phyloP scores from a whole-genome alignment of 2,113 vertebrate species.

The Coptodon rendalli region DNA sequence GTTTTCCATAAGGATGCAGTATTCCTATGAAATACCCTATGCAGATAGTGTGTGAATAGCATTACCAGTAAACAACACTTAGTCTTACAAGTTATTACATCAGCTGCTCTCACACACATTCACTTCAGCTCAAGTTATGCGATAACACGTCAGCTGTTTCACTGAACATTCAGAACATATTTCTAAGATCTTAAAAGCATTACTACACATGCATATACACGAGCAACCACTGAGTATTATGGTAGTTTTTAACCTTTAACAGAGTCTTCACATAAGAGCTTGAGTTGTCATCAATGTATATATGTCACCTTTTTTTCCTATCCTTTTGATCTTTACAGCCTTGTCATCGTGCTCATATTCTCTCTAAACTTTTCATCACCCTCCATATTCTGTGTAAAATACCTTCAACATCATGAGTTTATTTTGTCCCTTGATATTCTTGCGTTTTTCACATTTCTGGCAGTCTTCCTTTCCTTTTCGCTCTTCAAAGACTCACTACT shows the following conservation, averaged over 20 bases:
- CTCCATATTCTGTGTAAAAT: background rate
- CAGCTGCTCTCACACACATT: slow-evolving; percentile 21
- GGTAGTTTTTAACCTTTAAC: background rate
- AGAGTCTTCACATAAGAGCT: background rate
- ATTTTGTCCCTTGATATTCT: slow-evolving; percentile 34
- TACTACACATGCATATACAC: background rate
- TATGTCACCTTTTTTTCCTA: background rate
- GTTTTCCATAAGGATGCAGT: background rate
- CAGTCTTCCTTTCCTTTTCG: background rate
- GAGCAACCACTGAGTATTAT: background rate
- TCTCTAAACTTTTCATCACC: background rate
- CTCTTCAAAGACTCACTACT: slow-evolving; percentile 38
- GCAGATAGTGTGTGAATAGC: slow-evolving; percentile 5
- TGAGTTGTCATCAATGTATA: background rate
- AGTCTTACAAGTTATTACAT: slow-evolving; percentile 59
- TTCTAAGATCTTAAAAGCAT: background rate
- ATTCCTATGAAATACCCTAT: background rate
- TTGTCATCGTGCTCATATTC: background rate
- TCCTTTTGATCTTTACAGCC: background rate
- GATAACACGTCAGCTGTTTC: slow-evolving; percentile 5
- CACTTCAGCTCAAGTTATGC: background rate
- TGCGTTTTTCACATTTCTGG: slow-evolving; percentile 25
- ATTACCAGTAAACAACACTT: slow-evolving; percentile 33
- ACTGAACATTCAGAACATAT: background rate
- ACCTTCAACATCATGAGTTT: slow-evolving; percentile 7